Percentiles rank a stretch among this genome's conserved stretches.
phyloP scores from a whole-genome alignment of 92 coral and sea anemone species.

The Siderastrea radians region DNA sequence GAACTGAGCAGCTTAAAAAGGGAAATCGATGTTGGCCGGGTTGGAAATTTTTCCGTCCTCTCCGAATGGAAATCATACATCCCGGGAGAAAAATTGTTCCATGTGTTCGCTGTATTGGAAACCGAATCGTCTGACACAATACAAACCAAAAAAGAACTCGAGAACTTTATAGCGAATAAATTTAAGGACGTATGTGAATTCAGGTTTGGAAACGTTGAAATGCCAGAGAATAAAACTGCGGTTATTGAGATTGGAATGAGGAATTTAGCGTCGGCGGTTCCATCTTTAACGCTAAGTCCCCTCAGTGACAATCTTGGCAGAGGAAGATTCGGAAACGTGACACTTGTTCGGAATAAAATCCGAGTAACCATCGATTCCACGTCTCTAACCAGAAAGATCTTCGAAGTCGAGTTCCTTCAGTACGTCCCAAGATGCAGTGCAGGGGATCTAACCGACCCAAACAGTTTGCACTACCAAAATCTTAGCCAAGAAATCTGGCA shows the following conservation, averaged over 20 bases:
- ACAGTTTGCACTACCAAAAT: neutral
- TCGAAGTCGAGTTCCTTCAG: neutral
- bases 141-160: conserved; percentile 1
- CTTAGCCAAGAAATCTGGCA: conserved; percentile 2
- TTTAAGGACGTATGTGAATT: neutral
- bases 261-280: conserved; percentile 18
- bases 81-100: conserved; percentile 40
- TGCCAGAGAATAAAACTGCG: conserved; percentile 5
- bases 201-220: neutral
- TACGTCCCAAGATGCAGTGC: conserved; percentile 16
- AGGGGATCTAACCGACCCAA: neutral
- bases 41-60: conserved; percentile 33
- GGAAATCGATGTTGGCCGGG: conserved; percentile 19
- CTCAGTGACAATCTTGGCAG: conserved; percentile 15
- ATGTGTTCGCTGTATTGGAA: neutral
- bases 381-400: conserved; percentile 33
- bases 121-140: neutral
- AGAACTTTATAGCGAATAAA: conserved; percentile 5
- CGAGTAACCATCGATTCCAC: conserved; percentile 21
- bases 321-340: conserved; percentile 22
- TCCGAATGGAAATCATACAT: conserved; percentile 34
- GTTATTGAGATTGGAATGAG: conserved; percentile 52
- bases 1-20: conserved; percentile 15
- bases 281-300: neutral
- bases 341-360: neutral